A percentile compares a stretch with the other conserved stretches of the same genome.
These are phyloP conservation scores for Corapipo altera DNA, from an alignment of 2,113 vertebrate species.

Conservation along the genomic window DNA sequence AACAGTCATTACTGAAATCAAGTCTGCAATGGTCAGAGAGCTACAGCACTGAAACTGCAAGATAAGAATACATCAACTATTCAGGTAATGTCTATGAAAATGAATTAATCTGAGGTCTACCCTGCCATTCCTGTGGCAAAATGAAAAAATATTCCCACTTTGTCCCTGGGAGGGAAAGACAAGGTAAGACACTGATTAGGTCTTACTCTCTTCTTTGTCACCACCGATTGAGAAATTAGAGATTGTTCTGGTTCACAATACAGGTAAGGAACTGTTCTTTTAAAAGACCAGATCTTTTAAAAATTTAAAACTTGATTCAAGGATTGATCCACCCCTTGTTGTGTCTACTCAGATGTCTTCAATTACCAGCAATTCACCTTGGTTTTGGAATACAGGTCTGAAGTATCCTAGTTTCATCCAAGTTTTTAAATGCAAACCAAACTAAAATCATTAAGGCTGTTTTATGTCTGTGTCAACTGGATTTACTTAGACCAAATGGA, in stretches of 20 bases:
- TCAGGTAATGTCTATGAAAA: not conserved
- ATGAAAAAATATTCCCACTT: not conserved
- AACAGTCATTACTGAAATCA: not conserved
- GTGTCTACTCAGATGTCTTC: not conserved
- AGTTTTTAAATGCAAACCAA: not conserved
- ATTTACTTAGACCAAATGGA: conserved; percentile 9
- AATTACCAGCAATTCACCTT: not conserved
- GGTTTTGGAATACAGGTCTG: not conserved
- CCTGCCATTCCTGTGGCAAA: not conserved
- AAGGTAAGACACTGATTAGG: not conserved
- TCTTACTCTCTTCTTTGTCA: not conserved
- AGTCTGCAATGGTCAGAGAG: not conserved
- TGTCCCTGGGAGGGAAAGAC: not conserved
- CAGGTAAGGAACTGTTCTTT: not conserved
- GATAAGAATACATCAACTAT: not conserved
- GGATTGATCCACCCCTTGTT: not conserved
- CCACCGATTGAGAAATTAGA: not conserved
- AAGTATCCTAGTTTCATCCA: not conserved
- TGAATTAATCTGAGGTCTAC: not conserved
- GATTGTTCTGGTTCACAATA: not conserved
- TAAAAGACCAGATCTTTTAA: not conserved
- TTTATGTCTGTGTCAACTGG: conserved; percentile 25
- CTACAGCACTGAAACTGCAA: not conserved
- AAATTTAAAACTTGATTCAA: not conserved
- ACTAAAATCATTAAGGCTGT: conserved; percentile 68